Base-by-base conservation (phyloP, 53 echinoderm and acorn worm genomes). In the Paelopatides confundens region DNA sequence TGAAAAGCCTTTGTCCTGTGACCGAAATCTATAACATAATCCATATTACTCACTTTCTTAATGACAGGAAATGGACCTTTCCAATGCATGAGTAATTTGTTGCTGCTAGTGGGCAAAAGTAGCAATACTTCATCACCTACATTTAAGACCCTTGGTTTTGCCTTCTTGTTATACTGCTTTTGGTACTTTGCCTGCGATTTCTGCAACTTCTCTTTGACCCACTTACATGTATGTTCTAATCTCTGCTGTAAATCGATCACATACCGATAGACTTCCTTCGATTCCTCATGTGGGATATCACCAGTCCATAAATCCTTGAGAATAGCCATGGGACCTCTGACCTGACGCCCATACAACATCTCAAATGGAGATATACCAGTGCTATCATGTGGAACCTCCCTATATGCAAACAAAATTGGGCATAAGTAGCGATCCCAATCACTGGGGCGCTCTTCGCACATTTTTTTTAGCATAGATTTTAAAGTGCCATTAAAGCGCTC, bases 311-410 rank as follows among this genome's bases (percentile, higher is more conserved):
- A 29, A 64, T 92, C 92, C 31, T 84, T 89, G 6, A 88, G 33
- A 7, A 92, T 85, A 5, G 74, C 40, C 92, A 89, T 89, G 17
- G 92, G 89, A 11, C 89, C 89, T 46, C 89, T 33, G 3, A 92
- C 92, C 0, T 34, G 82, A 18, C 92, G 66, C 13, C 85, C 92
- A 69, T 77, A 92, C 26, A 92, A 63, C 17, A 86, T 27, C 18
- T 92, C 89, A 28, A 92, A 92, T 62, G 89, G 89, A 17, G 93
- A 81, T 53, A 92, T 89, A 2, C 89, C 86, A 5, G 82, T 68
- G 49, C 86, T 89, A 3, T 71, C 78, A 36, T 92, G 89, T 32
- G 93, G 93, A 9, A 79, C 81, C 54, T 92, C 93, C 30, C 89
- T 23, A 38, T 85, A 88, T 5, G 92, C 88, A 21, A 88, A 92